Evolutionary conservation across 2,113 vertebrate genomes (phyloP).

Genomic region (Thamnophis sirtalis): DNA sequence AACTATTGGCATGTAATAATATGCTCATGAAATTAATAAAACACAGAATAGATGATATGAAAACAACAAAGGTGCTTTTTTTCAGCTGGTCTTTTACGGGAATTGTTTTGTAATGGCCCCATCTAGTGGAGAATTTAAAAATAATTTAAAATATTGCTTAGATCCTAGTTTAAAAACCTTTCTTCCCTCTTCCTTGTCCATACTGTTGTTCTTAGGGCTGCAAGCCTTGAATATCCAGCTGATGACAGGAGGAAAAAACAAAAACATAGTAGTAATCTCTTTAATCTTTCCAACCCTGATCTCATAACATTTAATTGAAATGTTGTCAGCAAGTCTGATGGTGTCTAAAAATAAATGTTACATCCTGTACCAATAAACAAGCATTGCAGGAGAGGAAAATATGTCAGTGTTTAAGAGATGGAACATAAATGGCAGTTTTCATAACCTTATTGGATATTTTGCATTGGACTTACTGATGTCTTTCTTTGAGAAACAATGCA

Average conservation of each 20-base stretch:
- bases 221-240: background rate
- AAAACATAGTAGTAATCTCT: background rate
- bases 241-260: background rate
- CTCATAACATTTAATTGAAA: background rate
- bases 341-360: background rate
- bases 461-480: background rate
- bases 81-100: background rate
- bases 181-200: background rate
- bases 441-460: background rate
- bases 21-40: background rate
- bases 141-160: background rate
- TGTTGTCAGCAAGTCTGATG: background rate
- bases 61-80: background rate
- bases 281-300: background rate
- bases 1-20: background rate
- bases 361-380: background rate
- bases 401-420: background rate
- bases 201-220: background rate
- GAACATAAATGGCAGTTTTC: background rate
- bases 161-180: background rate
- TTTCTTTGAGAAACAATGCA: background rate
- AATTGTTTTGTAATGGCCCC: constrained; percentile 26
- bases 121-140: constrained; percentile 34
- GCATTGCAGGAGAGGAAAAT: background rate
- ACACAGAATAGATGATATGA: background rate